These are phyloP conservation scores for Agrotis segetum DNA, from an alignment of 2,888 invertebrate species.

Conservation along the genomic window DNA sequence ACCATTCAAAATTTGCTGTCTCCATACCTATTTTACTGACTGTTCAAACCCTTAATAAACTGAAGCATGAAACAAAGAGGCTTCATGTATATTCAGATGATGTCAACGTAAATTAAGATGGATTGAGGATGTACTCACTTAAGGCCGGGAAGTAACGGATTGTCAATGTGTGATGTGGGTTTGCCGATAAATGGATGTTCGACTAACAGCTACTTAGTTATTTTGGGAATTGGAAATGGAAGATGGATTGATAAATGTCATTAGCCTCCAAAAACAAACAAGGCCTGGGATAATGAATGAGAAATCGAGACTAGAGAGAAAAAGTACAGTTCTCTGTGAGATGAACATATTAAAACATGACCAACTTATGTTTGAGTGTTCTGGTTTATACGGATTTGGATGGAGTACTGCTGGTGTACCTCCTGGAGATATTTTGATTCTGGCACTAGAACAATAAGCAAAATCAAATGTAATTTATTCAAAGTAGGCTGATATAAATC, in stretches of 20 bases:
- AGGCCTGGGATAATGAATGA: background rate
- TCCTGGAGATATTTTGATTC: background rate
- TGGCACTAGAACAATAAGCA: background rate
- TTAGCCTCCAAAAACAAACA: background rate
- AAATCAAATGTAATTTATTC: no score
- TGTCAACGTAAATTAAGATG: constrained; percentile 42
- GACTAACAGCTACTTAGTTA: constrained; percentile 31
- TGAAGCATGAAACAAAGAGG: constrained; percentile 23
- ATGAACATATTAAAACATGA: no score
- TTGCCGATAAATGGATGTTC: constrained; percentile 34
- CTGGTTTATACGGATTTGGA: no score
- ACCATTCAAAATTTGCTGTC: no score
- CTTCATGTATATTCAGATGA: constrained; percentile 31
- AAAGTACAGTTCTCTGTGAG: no score
- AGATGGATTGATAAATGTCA: background rate
- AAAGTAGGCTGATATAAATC: no score
- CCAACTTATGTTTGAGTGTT: no score
- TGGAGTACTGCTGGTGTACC: no score
- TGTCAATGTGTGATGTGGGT: constrained; percentile 39
- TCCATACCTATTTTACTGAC: no score
- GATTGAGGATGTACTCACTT: constrained; percentile 17
- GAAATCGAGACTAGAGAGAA: background rate
- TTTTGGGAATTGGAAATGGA: constrained; percentile 1
- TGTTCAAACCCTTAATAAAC: constrained; percentile 16
- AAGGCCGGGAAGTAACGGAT: constrained; percentile 14